Evolutionary conservation across 2,797 vertebrate genomes (phyloP), one percentile per base, ranked within the genome.

Genomic region (Tachyglossus aculeatus): DNA sequence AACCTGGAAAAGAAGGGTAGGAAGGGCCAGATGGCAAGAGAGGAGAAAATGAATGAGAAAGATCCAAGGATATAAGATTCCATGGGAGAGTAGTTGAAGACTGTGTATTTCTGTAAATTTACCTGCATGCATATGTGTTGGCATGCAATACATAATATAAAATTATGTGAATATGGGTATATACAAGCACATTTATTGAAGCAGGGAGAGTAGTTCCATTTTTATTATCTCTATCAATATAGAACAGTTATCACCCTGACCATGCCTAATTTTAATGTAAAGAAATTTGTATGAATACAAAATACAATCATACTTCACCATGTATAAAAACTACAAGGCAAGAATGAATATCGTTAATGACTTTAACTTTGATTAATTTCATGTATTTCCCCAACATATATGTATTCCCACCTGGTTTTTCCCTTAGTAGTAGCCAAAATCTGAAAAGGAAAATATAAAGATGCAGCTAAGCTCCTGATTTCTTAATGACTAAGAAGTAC

Each of bases 331-430:
- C 73, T 66, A 47, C 63, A 82, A 67, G 54, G 60, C 21, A 55
- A 65, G 65, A 78, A 73, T 50, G 45, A 54, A 43, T 66, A 58
- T 32, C 70, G 48, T 51, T 57, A 72, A 82, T 63, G 65, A 45
- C n/a, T 43, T 19, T 27, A 71, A 59, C 71, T 86, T 82, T 84
- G 89, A 88, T 89, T 85, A 82, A 81, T 81, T 29, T 1, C 50
- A 71, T 72, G 21, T 77, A 67, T 80, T 82, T 75, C 54, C n/a
- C 12, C 55, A 47, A 2, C 45, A 39, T 71, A 80, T 48, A 71
- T 4, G 45, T 44, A 76, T 65, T 71, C 71, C 63, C 61, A 72
- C 19, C 19, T 73, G 61, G 32, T 57, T 37, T 24, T 56, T 58
- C 29, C 45, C 38, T 25, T 29, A 59, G 48, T 53, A 21, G 15